Evolutionary conservation across 1,140 invertebrate genomes (phyloP).

Genomic region (Geopemphigus sp.): DNA sequence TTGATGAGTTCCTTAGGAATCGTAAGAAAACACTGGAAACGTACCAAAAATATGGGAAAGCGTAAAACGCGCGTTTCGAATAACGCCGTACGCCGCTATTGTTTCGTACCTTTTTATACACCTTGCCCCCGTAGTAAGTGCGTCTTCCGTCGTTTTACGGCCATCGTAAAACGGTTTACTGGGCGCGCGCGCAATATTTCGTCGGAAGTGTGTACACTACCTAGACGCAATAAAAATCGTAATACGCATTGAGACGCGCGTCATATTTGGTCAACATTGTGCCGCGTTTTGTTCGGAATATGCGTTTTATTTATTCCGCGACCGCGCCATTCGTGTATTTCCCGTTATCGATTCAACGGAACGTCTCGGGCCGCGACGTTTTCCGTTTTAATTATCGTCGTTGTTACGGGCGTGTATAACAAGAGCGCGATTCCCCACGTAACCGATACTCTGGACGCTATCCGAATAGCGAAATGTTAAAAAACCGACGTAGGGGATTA

Average conservation of each 20-base stretch:
- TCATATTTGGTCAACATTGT: neutral
- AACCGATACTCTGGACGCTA: too few species aligned
- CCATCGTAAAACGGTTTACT: constrained; percentile 33
- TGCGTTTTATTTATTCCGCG: too few species aligned
- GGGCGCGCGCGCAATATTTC: constrained; percentile 9
- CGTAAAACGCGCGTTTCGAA: constrained; percentile 10
- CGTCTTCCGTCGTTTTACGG: constrained; percentile 18
- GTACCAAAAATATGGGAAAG: constrained; percentile 42
- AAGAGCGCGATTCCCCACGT: too few species aligned
- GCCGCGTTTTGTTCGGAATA: too few species aligned
- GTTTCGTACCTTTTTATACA: constrained; percentile 31
- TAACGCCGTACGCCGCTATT: constrained; percentile 11
- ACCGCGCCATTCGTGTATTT: too few species aligned
- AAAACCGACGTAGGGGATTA: too few species aligned
- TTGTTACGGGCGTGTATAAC: too few species aligned
- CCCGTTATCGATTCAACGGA: too few species aligned
- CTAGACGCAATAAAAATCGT: neutral
- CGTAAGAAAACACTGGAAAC: constrained; percentile 48
- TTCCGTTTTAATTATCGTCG: too few species aligned
- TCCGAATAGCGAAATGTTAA: too few species aligned
- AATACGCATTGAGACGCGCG: neutral
- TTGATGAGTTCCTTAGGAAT: constrained; percentile 41
- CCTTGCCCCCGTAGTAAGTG: neutral
- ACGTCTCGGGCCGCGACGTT: too few species aligned
- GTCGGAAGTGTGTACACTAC: neutral